Evolutionary conservation across 1,140 invertebrate genomes (phyloP), one percentile per base, ranked within the genome.

Genomic region (Tetragnatha versicolor): DNA sequence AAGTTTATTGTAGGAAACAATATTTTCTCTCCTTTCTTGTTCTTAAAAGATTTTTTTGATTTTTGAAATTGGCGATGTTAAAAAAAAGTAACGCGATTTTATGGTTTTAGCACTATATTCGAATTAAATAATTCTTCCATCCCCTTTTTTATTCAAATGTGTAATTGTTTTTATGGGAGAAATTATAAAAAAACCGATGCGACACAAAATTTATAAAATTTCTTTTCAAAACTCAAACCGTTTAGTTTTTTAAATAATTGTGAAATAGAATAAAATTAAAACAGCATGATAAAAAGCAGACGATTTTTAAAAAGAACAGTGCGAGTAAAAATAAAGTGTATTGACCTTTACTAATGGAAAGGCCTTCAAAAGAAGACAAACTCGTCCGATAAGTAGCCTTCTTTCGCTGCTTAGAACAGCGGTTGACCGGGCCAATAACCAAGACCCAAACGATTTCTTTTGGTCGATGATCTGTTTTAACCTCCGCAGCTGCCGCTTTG

Each of bases 371-470:
- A 22, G n/a, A 12, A 53, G 25, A 53, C 49, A 22, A 61, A 61
- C 61, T 65, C 37, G 61, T 65, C 61, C 37, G 17, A 17, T 42
- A 65, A 65, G 61, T 39, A 39, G 37, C 35, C 39, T 37, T 42
- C 7, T 65, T 65, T 31, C 4, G 27, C 12, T 35, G 20, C 61
- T 65, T 37, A 45, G 14, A 65, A 39, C 35, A 25, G 27, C 27
- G 61, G 27, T 22, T 65, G 61, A 65, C 61, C 61, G 33, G 61
- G 61, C 61, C 61, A 65, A 65, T 65, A 65, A 65, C 61, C 37
- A 65, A 65, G 39, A 42, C 37, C 39, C 42, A 14, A 65, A 12
- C n/a, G n/a, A n/a, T n/a, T n/a, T n/a, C n/a, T n/a, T 47, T 17
- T 65, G 61, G 61, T 65, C 61, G 61, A 65, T 65, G 61, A 20